Conservation (phyloP, 64 coral and sea anemone species). For the Stylophora pistillata region DNA sequence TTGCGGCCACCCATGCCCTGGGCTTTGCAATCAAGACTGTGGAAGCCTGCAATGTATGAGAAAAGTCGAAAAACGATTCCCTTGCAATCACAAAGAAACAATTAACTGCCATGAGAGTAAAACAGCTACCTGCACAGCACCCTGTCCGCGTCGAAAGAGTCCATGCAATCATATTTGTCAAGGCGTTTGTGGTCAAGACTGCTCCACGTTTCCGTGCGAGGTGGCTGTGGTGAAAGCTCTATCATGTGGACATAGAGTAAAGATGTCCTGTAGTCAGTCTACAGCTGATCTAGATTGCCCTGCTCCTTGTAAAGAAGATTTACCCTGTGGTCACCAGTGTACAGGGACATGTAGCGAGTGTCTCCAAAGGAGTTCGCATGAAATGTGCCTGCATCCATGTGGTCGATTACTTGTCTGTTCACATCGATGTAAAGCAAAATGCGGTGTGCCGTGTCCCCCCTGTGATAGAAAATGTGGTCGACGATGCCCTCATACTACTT, state of each 20-base stretch:
- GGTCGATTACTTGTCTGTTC: constrained; percentile 54
- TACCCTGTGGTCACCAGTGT: constrained; percentile 34
- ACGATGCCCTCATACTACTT: constrained; percentile 43
- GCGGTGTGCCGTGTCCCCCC: constrained; percentile 55
- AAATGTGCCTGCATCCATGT: constrained; percentile 55
- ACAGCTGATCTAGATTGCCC: constrained; percentile 1
- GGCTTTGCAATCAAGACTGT: constrained; percentile 29
- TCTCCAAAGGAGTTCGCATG: constrained; percentile 37
- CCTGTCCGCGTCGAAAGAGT: constrained; percentile 4
- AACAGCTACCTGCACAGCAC: constrained; percentile 4
- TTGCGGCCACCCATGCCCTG: constrained; percentile 59
- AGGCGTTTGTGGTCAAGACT: constrained; percentile 16
- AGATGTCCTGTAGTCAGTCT: constrained; percentile 23
- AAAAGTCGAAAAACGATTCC: constrained; percentile 37
- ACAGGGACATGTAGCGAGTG: constrained; percentile 35
- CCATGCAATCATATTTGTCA: constrained; percentile 25
- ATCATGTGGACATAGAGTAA: constrained; percentile 29
- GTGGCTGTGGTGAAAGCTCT: constrained; percentile 1
- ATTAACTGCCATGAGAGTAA: neutral
- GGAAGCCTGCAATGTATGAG: constrained; percentile 3
- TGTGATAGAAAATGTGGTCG: constrained; percentile 54
- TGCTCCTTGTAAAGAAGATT: neutral
- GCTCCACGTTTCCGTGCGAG: constrained; percentile 6
- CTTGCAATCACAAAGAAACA: constrained; percentile 31
- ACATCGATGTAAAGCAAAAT: constrained; percentile 61